Percentiles rank a stretch among this genome's conserved stretches.
phyloP scores from a whole-genome alignment of 2,888 invertebrate species.

The Clostera curtula region DNA sequence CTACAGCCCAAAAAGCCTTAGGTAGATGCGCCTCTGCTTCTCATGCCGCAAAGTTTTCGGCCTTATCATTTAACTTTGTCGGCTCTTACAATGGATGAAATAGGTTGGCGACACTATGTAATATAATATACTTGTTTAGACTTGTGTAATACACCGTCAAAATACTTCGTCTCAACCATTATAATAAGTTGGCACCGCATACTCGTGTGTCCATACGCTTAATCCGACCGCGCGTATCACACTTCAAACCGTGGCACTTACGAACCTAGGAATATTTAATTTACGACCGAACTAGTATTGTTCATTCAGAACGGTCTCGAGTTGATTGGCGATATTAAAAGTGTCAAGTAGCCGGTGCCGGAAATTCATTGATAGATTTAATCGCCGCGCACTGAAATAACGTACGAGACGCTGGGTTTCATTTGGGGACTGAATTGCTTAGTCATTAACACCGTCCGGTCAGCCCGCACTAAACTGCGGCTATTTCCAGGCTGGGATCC shows the following conservation, averaged over 20 bases:
- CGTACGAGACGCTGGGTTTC: constrained; percentile 50
- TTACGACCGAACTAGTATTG: constrained; percentile 65
- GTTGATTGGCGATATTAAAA: constrained; percentile 71
- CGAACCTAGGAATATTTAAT: constrained; percentile 56
- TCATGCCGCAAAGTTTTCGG: too few species aligned
- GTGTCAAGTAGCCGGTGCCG: constrained; percentile 66
- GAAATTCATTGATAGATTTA: constrained; percentile 74
- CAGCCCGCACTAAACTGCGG: constrained; percentile 46
- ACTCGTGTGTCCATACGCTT: too few species aligned
- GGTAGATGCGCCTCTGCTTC: too few species aligned
- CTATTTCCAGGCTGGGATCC: constrained; percentile 55
- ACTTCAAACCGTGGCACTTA: constrained; percentile 32
- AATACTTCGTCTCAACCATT: too few species aligned
- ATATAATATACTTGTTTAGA: too few species aligned
- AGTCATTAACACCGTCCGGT: constrained; percentile 72
- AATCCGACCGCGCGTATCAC: too few species aligned
- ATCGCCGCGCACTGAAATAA: constrained; percentile 64
- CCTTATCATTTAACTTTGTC: too few species aligned
- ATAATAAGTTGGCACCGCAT: too few species aligned
- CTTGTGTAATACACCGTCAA: too few species aligned
- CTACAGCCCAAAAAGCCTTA: too few species aligned
- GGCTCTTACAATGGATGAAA: too few species aligned
- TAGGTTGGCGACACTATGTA: too few species aligned
- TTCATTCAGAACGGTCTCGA: constrained; percentile 61
- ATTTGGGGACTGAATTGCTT: constrained; percentile 66